Evolutionary conservation across 2,888 invertebrate genomes (phyloP), one percentile per base, ranked within the genome.

Genomic region (Trimorus sp.): DNA sequence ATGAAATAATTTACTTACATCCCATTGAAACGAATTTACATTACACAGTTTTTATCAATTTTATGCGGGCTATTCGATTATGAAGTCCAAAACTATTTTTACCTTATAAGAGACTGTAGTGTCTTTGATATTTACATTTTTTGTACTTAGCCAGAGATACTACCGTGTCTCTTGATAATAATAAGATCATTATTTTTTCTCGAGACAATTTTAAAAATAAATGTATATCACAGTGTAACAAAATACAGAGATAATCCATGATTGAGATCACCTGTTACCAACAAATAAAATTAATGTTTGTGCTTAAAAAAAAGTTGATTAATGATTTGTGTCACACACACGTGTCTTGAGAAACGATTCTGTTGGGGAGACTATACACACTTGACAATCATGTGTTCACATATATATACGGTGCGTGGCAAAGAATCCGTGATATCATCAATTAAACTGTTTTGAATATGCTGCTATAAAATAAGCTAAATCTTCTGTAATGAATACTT

Each of bases 271-370:
- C 56, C 45, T 68, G 56, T 45, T 54, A 56, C 36, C 56, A 68
- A 68, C 56, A 45, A 37, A 68, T 68, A 45, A 56, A 68, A 68
- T 68, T 54, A 68, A 56, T 68, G 37, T 56, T 56, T 45, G 14
- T 14, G 6, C 7, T 37, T 40, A 26, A 45, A 56, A 68, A n/a
- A 56, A 56, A 15, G 7, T 12, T 26, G 68, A 68, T 68, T 68
- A 68, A 68, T 56, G 54, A 45, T 45, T 56, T 56, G 26, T 37
- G 45, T 56, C 36, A 56, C 37, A 48, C 9, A 56, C 68, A 68
- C 38, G 36, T 66, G 54, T 51, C 49, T n/a, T 54, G 5, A 14
- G 40, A 65, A 51, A 49, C n/a, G 53, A 53, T 26, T 63, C 11
- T 49, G 16, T 45, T 26, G 37, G 26, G 59, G 11, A 5, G 8